A percentile compares a stretch with the other conserved stretches of the same genome.
Conservation (phyloP, 2,888 invertebrate species). For the Epiblema foenella region DNA sequence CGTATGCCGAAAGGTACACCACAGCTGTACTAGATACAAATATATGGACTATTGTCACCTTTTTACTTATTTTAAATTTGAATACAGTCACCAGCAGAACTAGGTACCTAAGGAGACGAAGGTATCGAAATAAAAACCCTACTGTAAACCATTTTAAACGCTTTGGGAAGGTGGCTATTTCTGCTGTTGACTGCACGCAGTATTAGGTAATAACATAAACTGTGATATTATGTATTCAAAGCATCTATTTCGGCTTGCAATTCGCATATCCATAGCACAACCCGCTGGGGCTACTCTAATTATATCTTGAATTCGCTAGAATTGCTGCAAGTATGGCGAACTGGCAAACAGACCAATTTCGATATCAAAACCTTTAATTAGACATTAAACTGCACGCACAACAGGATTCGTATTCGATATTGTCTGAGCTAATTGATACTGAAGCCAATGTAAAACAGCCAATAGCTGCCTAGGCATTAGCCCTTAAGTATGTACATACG, state of each 20-base stretch:
- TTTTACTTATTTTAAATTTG: no score
- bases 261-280: background rate
- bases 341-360: background rate
- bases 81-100: no score
- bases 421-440: conserved; percentile 18
- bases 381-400: background rate
- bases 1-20: no score
- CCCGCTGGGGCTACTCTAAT: no score
- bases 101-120: no score
- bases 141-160: no score
- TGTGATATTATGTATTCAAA: background rate
- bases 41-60: no score
- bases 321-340: background rate
- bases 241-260: background rate
- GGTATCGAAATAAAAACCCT: no score
- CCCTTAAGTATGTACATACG: background rate
- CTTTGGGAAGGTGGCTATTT: no score
- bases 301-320: conserved; percentile 3
- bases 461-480: background rate
- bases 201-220: no score
- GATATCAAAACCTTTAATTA: conserved; percentile 28
- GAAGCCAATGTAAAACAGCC: conserved; percentile 10
- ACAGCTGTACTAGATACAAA: no score
- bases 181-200: no score
- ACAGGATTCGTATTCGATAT: background rate